Base-by-base conservation (phyloP, 2,113 vertebrate species). In the Sterrhoptilus dennistouni region DNA sequence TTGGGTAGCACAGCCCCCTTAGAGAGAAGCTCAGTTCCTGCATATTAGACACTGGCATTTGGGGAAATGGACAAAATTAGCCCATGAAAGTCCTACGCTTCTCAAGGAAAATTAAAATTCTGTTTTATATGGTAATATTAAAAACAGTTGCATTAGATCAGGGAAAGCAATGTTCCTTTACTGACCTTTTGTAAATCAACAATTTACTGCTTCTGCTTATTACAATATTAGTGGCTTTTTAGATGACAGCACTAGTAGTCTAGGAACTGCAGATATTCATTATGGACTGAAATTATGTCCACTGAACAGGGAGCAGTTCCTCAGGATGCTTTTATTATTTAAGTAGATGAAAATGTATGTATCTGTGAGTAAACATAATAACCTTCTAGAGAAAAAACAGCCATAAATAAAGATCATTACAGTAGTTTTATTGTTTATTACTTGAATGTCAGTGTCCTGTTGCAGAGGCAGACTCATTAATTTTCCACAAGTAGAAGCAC, bases 281-380 rank as follows among this genome's bases (percentile, higher is more conserved):
- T 97, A 96, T 20, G 59, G 80, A 83, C 90, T 95, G 86, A 96
- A 95, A 97, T 97, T 76, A 93, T 90, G 85, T 90, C 78, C 76
- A 68, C 69, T 86, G 71, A 75, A 90, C 77, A 91, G 82, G 80
- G 4, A 94, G 70, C 79, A 88, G 95, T 86, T 96, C 89, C 90
- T 95, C 93, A 92, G 92, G 69, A 97, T 91, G 89, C 78, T 96
- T 96, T 97, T 94, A 95, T 96, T 96, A 87, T 96, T 97, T 95
- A 92, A 95, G 93, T 86, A 90, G 92, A 97, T 86, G 93, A 93
- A 96, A 90, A 97, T 83, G 49, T 89, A 92, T 91, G 81, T 96
- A 85, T 88, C 88, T 92, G 77, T 87, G 92, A 96, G 90, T 89
- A 96, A 96, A 96, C 81, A 89, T 35, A 89, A 94, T 96, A 85